Base-by-base conservation (phyloP, 2,113 vertebrate species). In the Alaudala cheleensis region DNA sequence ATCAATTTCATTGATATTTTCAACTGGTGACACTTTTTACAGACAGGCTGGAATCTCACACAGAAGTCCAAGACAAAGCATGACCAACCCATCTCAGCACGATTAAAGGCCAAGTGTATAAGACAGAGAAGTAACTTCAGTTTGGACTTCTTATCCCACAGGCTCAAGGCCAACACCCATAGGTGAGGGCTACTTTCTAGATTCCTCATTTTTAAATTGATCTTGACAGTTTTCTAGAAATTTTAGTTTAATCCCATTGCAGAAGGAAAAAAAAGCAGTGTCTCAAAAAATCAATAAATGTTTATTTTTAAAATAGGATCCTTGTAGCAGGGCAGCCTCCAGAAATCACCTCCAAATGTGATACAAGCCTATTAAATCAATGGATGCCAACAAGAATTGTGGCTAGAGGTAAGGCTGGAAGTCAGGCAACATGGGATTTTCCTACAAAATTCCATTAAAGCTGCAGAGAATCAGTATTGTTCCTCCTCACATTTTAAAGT, bases 1-100 rank as follows among this genome's bases (percentile, higher is more conserved):
- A 76, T 0, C 4, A 34, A 34, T 33, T 66, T 42, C 3, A 50
- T 0, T 33, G 0, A 4, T 15, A 33, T 79, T 67, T 87, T 74
- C 44, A 50, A 0, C 23, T 19, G 11, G 2, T 42, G 24, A 23
- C 49, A 25, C 3, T 62, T 69, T 11, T 61, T 66, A 57, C 8
- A 21, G 33, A n/a, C 14, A 86, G 37, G 10, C 4, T 73, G 6
- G 13, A 89, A 72, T 64, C 67, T 69, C 58, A 51, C 31, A 15
- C 1, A 33, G 39, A 51, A 73, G 17, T 20, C 42, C 60, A 57
- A 53, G 13, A 62, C 19, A 69, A 80, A 89, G 9, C 2, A 6
- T 14, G 45, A 56, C 25, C 31, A 77, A 29, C 6, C 1, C 33
- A 56, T 62, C 6, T 20, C 12, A n/a, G 22, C 5, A 25, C 15